Evolutionary conservation across 2,113 vertebrate species (phyloP), one percentile per base, ranked within the genome.

Genomic region (Smithornis capensis): DNA sequence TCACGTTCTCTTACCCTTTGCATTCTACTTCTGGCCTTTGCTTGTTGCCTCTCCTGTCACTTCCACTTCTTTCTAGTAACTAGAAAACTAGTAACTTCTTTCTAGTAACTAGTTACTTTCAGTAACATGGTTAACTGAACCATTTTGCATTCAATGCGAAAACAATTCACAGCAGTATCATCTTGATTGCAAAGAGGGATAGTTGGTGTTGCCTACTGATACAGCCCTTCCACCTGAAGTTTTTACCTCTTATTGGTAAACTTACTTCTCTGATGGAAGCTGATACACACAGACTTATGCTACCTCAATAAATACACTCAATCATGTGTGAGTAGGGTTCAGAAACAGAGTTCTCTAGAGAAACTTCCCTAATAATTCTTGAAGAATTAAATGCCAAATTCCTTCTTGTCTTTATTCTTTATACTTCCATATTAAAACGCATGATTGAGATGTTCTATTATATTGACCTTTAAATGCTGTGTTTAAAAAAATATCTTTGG

Each of bases 131-230:
- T 28, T 62, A 80, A 27, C 37, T 76, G 75, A 88, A 52, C 16
- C 12, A 17, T 75, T 87, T 70, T 28, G 40, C 0, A 2, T 37
- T 15, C 9, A n/a, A 56, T 60, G 42, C 19, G 28, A 80, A 87
- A 81, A 25, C 21, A 80, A 23, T 28, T 21, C 25, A 19, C 0
- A 0, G 19, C 25, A 71, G 16, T 16, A 47, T 6, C 2, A 0
- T 38, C 13, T 37, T 10, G 8, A 2, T 5, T 49, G 15, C 64
- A 78, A 45, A 33, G 16, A 33, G 7, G 7, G 14, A 29, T 47
- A 21, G 17, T 25, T 83, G 0, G 0, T 47, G 37, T 35, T 19
- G 4, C 40, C 31, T 52, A 4, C 3, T 31, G 12, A 52, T 42
- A 8, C 33, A 63, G 22, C 7, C 19, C 31, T 67, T 70, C 10